Conservation (phyloP, 2,113 vertebrate species). For the Laticauda laticaudata region DNA sequence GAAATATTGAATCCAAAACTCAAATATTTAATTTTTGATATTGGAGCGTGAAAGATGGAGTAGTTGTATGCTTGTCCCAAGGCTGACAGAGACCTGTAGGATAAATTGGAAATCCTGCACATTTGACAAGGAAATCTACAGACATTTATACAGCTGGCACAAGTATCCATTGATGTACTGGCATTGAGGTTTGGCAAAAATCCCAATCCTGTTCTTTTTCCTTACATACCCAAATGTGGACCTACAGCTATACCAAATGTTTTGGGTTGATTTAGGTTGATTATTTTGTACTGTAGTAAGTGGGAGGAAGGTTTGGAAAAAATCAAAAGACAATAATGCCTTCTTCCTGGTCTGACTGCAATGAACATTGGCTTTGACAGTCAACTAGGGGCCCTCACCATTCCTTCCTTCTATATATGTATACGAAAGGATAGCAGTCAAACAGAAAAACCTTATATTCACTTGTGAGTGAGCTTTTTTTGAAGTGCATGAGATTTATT, state of each 20-base stretch:
- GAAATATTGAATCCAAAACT: not conserved
- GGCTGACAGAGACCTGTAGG: not conserved
- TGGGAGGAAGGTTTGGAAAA: not conserved
- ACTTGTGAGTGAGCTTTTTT: not conserved
- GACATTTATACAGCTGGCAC: not conserved
- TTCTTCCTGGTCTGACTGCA: not conserved
- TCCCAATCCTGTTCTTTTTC: not conserved
- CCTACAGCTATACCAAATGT: not conserved
- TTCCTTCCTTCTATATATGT: not conserved
- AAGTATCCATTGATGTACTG: not conserved
- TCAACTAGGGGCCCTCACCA: not conserved
- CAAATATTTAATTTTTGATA: not conserved
- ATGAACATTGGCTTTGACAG: not conserved
- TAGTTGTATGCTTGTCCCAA: not conserved
- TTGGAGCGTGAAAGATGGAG: not conserved
- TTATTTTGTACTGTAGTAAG: not conserved
- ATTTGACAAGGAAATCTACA: not conserved
- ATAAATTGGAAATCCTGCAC: not conserved
- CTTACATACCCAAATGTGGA: too few relatives aligned
- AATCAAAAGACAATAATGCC: too few relatives aligned
- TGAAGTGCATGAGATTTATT: not conserved
- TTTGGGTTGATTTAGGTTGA: not conserved
- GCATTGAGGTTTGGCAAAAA: not conserved
- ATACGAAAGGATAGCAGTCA: not conserved
- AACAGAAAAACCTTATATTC: not conserved